phyloP scores from a whole-genome alignment of 92 coral and sea anemone genomes.

The Scolanthus callimorphus region DNA sequence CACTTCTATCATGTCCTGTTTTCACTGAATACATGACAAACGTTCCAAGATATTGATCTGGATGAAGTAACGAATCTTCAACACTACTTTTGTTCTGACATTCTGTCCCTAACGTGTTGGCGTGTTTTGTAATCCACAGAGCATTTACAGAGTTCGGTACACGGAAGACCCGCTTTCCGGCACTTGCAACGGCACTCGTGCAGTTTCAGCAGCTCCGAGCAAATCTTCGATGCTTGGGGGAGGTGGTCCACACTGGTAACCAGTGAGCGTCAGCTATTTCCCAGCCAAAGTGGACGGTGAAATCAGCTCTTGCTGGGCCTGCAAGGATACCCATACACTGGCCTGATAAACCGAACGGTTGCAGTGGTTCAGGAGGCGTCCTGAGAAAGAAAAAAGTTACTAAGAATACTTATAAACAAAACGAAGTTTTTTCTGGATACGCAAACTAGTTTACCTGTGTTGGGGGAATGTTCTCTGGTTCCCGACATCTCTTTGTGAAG shows the following conservation, averaged over 20 bases:
- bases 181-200: background rate
- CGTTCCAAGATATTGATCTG: no score
- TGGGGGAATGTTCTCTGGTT: slow-evolving; percentile 25
- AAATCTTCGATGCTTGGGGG: background rate
- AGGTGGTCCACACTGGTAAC: background rate
- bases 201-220: background rate
- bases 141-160: background rate
- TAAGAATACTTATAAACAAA: no score
- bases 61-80: no score
- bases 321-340: background rate
- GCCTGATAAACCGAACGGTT: background rate
- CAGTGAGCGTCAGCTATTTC: background rate
- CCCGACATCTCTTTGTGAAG: slow-evolving; percentile 17
- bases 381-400: background rate
- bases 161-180: background rate
- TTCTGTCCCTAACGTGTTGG: no score
- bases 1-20: no score
- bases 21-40: no score
- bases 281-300: background rate
- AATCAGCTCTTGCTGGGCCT: background rate
- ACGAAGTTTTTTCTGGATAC: background rate
- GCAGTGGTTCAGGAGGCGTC: background rate
- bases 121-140: background rate
- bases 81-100: no score
- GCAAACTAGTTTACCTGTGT: slow-evolving; percentile 18